phyloP scores from a whole-genome alignment of 2,888 invertebrate species.

The Macropis europaea region DNA sequence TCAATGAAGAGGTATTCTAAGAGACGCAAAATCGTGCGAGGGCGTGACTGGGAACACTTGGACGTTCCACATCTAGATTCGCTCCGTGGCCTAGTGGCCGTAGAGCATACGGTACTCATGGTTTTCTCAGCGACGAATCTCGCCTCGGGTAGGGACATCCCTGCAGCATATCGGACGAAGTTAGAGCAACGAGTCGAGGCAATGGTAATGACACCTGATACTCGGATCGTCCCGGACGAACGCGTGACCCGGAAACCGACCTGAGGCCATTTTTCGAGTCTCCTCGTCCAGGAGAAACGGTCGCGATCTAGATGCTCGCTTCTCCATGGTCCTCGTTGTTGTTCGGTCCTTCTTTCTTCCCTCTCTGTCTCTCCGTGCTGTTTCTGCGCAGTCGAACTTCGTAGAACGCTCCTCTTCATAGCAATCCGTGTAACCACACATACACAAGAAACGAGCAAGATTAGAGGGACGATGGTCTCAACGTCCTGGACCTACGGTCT shows the following conservation, averaged over 20 bases:
- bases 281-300: conserved; percentile 47
- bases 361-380: neutral
- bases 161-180: conserved; percentile 46
- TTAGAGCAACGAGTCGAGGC: conserved; percentile 47
- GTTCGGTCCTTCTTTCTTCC: conserved; percentile 24
- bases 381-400: conserved; percentile 22
- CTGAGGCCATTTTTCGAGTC: conserved; percentile 68
- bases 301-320: conserved; percentile 62
- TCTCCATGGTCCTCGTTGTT: no score
- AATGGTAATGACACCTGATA: conserved; percentile 76
- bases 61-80: conserved; percentile 57
- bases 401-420: conserved; percentile 38
- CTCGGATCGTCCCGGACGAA: conserved; percentile 66
- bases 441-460: conserved; percentile 66
- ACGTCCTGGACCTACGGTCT: conserved; percentile 68
- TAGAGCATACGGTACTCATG: conserved; percentile 56
- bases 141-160: conserved; percentile 52
- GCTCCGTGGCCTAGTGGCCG: conserved; percentile 61
- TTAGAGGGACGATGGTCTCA: conserved; percentile 72
- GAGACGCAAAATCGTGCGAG: conserved; percentile 52
- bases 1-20: conserved; percentile 21
- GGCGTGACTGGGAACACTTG: conserved; percentile 62
- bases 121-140: conserved; percentile 58
- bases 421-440: conserved; percentile 42
- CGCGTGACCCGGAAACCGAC: conserved; percentile 77